Percentiles rank a stretch among this genome's conserved stretches.
Conservation (phyloP, 1,140 invertebrate genomes). For the Amphibalanus amphitrite region DNA sequence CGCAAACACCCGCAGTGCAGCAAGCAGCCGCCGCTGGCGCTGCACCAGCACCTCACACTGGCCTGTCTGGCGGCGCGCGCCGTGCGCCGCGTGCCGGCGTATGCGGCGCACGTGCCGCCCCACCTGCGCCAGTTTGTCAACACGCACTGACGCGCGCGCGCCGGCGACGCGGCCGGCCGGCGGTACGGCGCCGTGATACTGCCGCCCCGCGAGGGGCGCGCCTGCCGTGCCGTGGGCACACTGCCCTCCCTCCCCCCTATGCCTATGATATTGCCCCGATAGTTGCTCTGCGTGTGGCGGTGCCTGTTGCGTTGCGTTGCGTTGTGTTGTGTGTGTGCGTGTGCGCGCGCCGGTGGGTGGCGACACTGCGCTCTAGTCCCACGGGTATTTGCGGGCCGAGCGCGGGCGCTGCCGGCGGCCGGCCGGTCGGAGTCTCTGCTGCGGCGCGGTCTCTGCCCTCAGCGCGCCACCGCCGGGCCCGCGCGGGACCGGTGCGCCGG, state of each 20-base stretch:
- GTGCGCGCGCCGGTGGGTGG: neutral
- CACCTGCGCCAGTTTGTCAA: neutral
- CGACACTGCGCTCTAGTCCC: neutral
- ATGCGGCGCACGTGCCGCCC: neutral
- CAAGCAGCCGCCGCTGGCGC: neutral
- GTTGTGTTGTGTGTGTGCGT: neutral
- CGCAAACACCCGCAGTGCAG: neutral
- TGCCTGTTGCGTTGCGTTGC: neutral
- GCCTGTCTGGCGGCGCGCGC: neutral
- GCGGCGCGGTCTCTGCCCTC: too few species aligned
- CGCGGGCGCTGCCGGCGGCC: too few species aligned
- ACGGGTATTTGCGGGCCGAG: neutral
- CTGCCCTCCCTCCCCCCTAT: neutral
- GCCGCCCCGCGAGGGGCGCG: neutral
- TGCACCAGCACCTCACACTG: neutral
- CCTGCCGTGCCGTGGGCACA: neutral
- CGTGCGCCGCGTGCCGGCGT: neutral
- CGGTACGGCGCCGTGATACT: neutral
- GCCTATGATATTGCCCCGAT: too few species aligned
- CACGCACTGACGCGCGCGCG: slow-evolving; percentile 1
- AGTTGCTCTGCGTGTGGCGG: neutral
- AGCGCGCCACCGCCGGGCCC: too few species aligned
- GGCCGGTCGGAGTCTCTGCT: too few species aligned
- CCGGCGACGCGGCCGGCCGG: neutral
- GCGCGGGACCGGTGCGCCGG: too few species aligned